Evolutionary conservation across 2,113 vertebrate species (phyloP), one percentile per base, ranked within the genome.

Genomic region (Protobothrops mucrosquamatus): DNA sequence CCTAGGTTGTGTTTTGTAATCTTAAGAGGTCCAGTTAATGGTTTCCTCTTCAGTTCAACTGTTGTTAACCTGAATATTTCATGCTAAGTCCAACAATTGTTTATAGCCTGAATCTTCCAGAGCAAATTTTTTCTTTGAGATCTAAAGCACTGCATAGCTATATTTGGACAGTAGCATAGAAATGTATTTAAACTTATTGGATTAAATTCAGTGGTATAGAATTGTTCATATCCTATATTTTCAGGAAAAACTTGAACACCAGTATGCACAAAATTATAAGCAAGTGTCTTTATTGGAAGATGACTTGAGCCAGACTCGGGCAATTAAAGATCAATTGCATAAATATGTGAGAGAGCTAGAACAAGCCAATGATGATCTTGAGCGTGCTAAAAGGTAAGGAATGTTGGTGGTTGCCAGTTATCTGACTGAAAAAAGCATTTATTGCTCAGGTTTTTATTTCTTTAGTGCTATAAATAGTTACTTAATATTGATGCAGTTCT

Each of bases 361-460:
- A 95, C 99, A 99, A 97, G 99, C 99, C 96, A 99, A 99, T 3
- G 99, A 99, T 2, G 99, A 99, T 98, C 97, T 99, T 97, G 99
- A 99, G 96, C 98, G 99, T 95, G 99, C 99, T 14, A 99, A 99
- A 95, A 98, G 99, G 99, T 99, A 94, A 96, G 56, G 39, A 8
- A 48, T 89, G 24, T 54, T 89, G 87, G 18, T 89, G 87, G 7
- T 87, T 22, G 59, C 57, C 94, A 92, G 29, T 64, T 54, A 26
- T 69, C 39, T 61, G 90, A 64, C 88, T 59, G 12, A 2, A 9
- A 0, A 43, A 61, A n/a, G 22, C 7, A 34, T 86, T 92, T 93
- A 46, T 51, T 57, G 0, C 23, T 93, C 64, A 39, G 24, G 29
- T 55, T 3, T 0, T 81, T 74, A 5, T 7, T 59, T 85, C 85